A percentile compares a stretch with the other conserved stretches of the same genome.
phyloP scores from a whole-genome alignment of 1,140 invertebrate species.

The Ceratosolen solmsi region DNA sequence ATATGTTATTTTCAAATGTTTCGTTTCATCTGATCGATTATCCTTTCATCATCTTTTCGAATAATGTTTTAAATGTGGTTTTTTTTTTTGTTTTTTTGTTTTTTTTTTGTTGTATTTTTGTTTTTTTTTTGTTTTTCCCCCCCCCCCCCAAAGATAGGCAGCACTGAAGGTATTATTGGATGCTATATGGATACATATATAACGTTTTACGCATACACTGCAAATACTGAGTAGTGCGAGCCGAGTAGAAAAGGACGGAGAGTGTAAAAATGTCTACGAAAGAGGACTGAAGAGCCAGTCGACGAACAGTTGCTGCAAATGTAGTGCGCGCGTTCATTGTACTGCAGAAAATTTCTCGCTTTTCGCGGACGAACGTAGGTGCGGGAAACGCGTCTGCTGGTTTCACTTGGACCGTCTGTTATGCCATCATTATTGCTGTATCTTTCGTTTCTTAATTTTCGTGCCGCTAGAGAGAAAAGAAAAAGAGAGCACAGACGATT shows the following conservation, averaged over 20 bases:
- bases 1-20: no score
- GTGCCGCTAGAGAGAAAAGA: not conserved
- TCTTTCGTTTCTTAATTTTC: not conserved
- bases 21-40: no score
- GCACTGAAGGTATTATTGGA: not conserved
- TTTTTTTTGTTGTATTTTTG: no score
- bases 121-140: no score
- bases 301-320: not conserved
- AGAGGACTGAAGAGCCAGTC: not conserved
- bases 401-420: not conserved
- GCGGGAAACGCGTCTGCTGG: not conserved
- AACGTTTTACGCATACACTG: no score
- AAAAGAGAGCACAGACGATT: not conserved
- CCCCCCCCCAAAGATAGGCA: not conserved
- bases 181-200: not conserved
- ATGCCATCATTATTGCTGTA: not conserved
- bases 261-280: not conserved
- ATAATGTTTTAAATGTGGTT: not conserved
- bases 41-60: not conserved
- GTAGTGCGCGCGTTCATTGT: slow-evolving; percentile 1
- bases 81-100: no score
- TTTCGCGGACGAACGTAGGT: not conserved
- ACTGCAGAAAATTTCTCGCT: not conserved
- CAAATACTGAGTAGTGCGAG: not conserved
- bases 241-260: not conserved